Percentiles rank a stretch among this genome's conserved stretches.
These are phyloP conservation scores for Gambusia affinis DNA, from an alignment of 2,113 vertebrate species.

Conservation along the genomic window DNA sequence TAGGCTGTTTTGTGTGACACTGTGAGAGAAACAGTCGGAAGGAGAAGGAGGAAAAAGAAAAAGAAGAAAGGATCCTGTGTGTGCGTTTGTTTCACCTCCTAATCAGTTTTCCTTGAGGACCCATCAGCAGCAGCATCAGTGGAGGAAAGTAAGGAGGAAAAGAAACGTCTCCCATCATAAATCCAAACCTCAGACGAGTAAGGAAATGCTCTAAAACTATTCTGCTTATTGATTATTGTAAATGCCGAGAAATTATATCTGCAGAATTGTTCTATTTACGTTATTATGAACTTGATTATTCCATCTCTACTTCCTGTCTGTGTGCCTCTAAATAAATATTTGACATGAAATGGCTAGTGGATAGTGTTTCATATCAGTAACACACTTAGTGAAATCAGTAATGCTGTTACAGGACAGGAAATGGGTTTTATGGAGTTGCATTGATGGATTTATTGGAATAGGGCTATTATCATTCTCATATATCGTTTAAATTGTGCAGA, in stretches of 20 bases:
- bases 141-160: slow-evolving; percentile 43
- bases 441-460: not conserved
- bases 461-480: slow-evolving; percentile 13
- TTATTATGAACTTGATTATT: slow-evolving; percentile 9
- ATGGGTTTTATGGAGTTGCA: slow-evolving; percentile 17
- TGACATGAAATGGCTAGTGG: not conserved
- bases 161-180: slow-evolving; percentile 34
- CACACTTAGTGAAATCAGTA: not conserved
- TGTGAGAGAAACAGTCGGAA: slow-evolving; percentile 43
- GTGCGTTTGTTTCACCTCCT: slow-evolving; percentile 71
- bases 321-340: slow-evolving; percentile 8
- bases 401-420: not conserved
- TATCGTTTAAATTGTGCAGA: slow-evolving; percentile 1
- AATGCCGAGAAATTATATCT: slow-evolving; percentile 2
- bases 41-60: slow-evolving; percentile 35
- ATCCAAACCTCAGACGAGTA: slow-evolving; percentile 61
- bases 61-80: slow-evolving; percentile 48
- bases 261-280: not conserved
- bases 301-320: not conserved
- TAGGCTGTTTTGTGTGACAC: slow-evolving; percentile 60
- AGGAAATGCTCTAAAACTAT: slow-evolving; percentile 43
- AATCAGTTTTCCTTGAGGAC: slow-evolving; percentile 73
- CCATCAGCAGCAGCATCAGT: slow-evolving; percentile 63
- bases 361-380: not conserved
- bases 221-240: slow-evolving; percentile 1